Evolutionary conservation across 2,797 vertebrate genomes (phyloP).

Genomic region (Astyanax mexicanus): DNA sequence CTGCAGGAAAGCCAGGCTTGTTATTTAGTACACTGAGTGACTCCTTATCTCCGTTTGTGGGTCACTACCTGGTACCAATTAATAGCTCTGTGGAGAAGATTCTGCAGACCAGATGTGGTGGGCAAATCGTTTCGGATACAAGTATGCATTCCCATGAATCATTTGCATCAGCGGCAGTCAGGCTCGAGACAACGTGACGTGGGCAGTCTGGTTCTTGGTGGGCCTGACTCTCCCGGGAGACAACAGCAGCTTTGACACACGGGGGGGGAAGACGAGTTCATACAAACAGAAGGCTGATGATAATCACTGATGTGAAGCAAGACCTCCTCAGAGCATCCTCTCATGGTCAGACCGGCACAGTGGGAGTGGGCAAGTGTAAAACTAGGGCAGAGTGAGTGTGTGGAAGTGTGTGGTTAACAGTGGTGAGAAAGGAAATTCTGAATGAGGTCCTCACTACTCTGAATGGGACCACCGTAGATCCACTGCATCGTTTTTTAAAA

Average conservation of each 20-base stretch:
- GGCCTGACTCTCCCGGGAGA: constrained; percentile 10
- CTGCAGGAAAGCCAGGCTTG: too few species aligned
- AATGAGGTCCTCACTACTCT: constrained; percentile 3
- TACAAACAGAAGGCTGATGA: constrained; percentile 13
- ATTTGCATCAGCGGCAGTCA: constrained; percentile 23
- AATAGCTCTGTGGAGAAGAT: constrained; percentile 25
- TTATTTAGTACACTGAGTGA: neutral
- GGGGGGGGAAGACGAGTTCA: constrained; percentile 15
- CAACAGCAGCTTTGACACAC: constrained; percentile 11
- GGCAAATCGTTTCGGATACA: constrained; percentile 15
- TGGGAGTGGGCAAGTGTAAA: constrained; percentile 1
- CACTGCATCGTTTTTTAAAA: neutral
- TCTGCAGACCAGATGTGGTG: constrained; percentile 40
- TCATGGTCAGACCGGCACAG: constrained; percentile 15
- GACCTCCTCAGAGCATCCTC: constrained; percentile 19
- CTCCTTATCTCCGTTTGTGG: constrained; percentile 10
- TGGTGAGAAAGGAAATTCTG: constrained; percentile 20
- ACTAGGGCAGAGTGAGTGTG: neutral
- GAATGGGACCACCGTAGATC: neutral
- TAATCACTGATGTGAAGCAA: constrained; percentile 5
- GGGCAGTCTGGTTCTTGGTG: constrained; percentile 24
- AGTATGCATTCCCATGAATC: constrained; percentile 20
- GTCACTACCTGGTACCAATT: constrained; percentile 31
- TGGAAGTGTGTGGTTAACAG: neutral
- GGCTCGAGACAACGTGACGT: constrained; percentile 13